Base-by-base conservation (phyloP, 2,888 invertebrate species). In the Hololepta plana region DNA sequence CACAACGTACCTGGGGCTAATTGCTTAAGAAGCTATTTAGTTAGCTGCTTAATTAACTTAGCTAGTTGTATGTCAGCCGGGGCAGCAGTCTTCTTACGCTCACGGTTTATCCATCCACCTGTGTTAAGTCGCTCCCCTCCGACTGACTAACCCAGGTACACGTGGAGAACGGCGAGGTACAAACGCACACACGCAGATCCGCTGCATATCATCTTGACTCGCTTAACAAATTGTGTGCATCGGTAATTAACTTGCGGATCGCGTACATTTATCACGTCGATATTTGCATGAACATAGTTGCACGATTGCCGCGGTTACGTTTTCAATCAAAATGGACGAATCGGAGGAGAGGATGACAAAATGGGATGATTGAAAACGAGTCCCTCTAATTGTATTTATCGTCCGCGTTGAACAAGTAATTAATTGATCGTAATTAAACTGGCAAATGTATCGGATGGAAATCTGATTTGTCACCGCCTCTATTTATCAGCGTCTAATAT, bases 21-120 rank as follows among this genome's bases (percentile, higher is more conserved):
- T 49, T 49, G 47, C 45, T 45, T 44, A 46, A 49, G 47, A 48
- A 48, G 45, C 46, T 46, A 46, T 48, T 48, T 45, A 45, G 45
- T 44, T 47, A 43, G 43, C 42, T 43, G 41, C 43, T 42, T 36
- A 35, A 35, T 35, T 35, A 35, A 35, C 35, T 33, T 44, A 41
- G 38, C 37, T 40, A 41, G 40, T 37, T 41, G 36, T 43, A 35
- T 39, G 40, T 41, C 41, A 41, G 41, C 35, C 30, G 38, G 32
- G 33, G 31, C 31, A 31, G 35, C 33, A 33, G n/a, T n/a, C n/a
- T n/a, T n/a, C n/a, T n/a, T n/a, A 31, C 37, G 34, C 35, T 37
- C 31, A 35, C 35, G 37, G 36, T 38, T 40, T 38, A 38, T 37
- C 35, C 38, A 40, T 38, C 38, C 37, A 38, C 26, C n/a, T n/a